phyloP scores from a whole-genome alignment of 2,888 invertebrate species.

The Minunthozetes semirufus region DNA sequence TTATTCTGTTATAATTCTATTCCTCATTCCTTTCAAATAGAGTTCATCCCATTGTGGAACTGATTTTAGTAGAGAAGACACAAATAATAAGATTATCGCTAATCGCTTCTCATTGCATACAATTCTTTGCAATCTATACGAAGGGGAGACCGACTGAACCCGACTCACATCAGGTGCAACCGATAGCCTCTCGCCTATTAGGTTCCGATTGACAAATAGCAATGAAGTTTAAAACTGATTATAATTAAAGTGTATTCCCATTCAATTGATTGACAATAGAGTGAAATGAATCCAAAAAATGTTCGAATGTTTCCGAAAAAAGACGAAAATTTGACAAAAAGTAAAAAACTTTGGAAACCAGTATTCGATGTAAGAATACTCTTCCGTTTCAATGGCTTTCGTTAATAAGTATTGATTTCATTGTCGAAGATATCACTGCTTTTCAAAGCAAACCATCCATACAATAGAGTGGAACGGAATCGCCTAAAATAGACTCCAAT shows the following conservation, averaged over 20 bases:
- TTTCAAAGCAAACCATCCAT: neutral
- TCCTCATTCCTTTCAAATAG: neutral
- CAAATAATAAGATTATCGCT: slow-evolving; percentile 20
- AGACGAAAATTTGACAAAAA: neutral
- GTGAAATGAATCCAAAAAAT: neutral
- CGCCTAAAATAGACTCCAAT: neutral
- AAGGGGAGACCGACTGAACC: neutral
- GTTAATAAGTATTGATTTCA: neutral
- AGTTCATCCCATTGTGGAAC: slow-evolving; percentile 13
- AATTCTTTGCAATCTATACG: slow-evolving; percentile 6
- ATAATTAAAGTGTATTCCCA: slow-evolving; percentile 1
- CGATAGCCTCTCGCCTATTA: neutral
- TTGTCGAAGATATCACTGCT: neutral
- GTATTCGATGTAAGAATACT: neutral
- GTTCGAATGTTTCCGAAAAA: neutral
- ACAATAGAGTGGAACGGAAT: neutral
- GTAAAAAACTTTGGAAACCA: neutral
- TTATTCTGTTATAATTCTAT: neutral
- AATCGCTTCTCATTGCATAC: slow-evolving; percentile 13
- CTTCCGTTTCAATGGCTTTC: neutral
- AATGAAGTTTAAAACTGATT: slow-evolving; percentile 2
- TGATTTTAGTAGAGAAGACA: slow-evolving; percentile 19
- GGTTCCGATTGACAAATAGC: neutral
- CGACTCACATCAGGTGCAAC: slow-evolving; percentile 19
- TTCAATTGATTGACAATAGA: neutral